A percentile compares a stretch with the other conserved stretches of the same genome.
Evolutionary conservation across 2,888 invertebrate species (phyloP).

Genomic region (Pyrgus malvae): DNA sequence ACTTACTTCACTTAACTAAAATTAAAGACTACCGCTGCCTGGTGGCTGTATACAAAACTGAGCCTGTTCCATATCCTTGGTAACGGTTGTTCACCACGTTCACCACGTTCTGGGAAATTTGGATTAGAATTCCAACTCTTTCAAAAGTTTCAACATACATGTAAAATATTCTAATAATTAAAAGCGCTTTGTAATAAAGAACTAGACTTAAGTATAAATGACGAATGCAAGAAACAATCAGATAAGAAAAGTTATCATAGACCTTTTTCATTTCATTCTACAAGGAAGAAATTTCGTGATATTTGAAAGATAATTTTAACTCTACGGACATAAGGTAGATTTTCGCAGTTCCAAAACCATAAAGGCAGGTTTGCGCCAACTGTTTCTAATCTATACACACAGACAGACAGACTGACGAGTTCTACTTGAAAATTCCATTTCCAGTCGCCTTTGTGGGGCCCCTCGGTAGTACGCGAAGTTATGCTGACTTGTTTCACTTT

Average conservation of each 20-base stretch:
- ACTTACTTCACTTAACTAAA: no score
- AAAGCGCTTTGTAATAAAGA: no score
- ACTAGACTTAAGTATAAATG: no score
- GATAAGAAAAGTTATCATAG: constrained; percentile 10
- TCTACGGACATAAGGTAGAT: not conserved
- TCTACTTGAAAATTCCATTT: constrained; percentile 23
- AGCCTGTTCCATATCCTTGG: no score
- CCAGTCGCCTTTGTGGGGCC: constrained; percentile 1
- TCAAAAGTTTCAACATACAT: no score
- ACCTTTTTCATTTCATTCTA: not conserved
- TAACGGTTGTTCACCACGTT: no score
- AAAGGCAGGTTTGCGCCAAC: not conserved
- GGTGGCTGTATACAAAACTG: no score
- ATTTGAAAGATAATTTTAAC: not conserved
- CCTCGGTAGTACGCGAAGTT: not conserved
- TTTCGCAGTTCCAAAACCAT: not conserved
- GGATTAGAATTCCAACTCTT: no score
- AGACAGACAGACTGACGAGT: constrained; percentile 3
- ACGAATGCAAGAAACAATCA: constrained; percentile 9
- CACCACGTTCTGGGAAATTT: no score
- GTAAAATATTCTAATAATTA: no score
- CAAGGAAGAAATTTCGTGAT: not conserved
- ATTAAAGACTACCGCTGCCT: no score
- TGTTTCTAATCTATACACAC: constrained; percentile 5
- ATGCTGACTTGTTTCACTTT: no score